Conservation (phyloP, 2,113 vertebrate species). For the Melanocharis versteri region DNA sequence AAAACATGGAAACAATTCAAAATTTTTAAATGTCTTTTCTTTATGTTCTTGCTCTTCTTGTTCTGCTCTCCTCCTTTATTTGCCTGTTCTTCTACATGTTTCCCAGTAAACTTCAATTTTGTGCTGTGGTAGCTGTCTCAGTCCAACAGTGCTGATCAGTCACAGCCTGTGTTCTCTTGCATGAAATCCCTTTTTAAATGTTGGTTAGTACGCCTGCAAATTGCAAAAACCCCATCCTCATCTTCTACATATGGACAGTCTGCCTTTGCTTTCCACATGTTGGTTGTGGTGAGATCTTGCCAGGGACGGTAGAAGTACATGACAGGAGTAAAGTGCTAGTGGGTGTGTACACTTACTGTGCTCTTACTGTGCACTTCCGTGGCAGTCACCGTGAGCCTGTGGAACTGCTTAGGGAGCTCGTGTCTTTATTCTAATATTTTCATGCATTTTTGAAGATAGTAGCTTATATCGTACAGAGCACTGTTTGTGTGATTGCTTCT, state of each 20-base stretch:
- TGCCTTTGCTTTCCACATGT: background rate
- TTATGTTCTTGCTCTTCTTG: background rate
- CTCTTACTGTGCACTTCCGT: background rate
- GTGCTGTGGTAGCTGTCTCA: background rate
- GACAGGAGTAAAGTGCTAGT: background rate
- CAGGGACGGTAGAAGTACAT: background rate
- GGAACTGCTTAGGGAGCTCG: background rate
- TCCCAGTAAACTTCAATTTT: background rate
- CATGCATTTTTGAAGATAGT: slow-evolving; percentile 54
- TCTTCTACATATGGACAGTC: background rate
- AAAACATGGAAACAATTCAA: background rate
- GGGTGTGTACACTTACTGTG: background rate
- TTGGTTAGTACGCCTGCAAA: background rate
- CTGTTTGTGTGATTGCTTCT: slow-evolving; percentile 36
- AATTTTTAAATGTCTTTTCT: background rate
- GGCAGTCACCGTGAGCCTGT: background rate
- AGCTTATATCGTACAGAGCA: background rate
- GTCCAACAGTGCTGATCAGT: background rate
- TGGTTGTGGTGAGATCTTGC: background rate
- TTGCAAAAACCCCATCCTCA: background rate
- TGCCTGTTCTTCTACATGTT: background rate
- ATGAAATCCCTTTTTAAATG: background rate
- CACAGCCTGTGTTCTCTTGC: background rate
- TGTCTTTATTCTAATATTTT: slow-evolving; percentile 49
- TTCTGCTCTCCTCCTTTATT: background rate